Base-by-base conservation (phyloP, 2,797 vertebrate genomes). In the Momotus momota region DNA sequence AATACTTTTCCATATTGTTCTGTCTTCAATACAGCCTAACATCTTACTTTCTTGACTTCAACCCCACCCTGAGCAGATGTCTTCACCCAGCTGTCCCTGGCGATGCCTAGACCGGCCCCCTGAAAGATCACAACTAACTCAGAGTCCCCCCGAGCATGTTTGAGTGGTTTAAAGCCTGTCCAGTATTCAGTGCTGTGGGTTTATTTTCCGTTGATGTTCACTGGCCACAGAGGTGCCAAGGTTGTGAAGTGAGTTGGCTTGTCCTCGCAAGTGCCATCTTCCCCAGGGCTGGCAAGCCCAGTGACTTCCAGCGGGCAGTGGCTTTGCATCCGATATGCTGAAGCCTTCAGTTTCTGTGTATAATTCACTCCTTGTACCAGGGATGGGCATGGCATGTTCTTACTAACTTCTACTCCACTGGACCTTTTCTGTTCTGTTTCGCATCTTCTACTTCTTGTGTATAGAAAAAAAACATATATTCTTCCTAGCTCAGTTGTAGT, bases 41-140 rank as follows among this genome's bases (percentile, higher is more conserved):
- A 91, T 66, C 93, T 97, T 94, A 94, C 92, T 96, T 95, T 96
- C 96, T 96, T 97, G 95, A 94, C 94, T 93, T 86, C 92, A 95
- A 66, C 95, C 90, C 31, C 94, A 85, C 92, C 80, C 18, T 92
- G 95, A 93, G 51, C 92, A 95, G 92, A 92, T 95, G 94, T 89
- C 92, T 95, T 74, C 92, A 85, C 73, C 88, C 18, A 92, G 88
- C 95, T 93, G 93, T 41, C 88, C 74, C n/a, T 61, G 90, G 86
- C 87, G 96, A 85, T 89, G 86, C 93, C 93, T 94, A 88, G 67
- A 92, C 83, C 78, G 21, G 90, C 90, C 90, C 93, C 78, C 75
- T 96, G 93, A 96, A 90, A 96, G 90, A 92, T 87, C 78, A 87
- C 95, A 88, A 25, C 92, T 96, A 82, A 93, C 60, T 95, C 88